Evolutionary conservation across 2,888 invertebrate species (phyloP), one percentile per base, ranked within the genome.

Genomic region (Hoplodrina blanda): DNA sequence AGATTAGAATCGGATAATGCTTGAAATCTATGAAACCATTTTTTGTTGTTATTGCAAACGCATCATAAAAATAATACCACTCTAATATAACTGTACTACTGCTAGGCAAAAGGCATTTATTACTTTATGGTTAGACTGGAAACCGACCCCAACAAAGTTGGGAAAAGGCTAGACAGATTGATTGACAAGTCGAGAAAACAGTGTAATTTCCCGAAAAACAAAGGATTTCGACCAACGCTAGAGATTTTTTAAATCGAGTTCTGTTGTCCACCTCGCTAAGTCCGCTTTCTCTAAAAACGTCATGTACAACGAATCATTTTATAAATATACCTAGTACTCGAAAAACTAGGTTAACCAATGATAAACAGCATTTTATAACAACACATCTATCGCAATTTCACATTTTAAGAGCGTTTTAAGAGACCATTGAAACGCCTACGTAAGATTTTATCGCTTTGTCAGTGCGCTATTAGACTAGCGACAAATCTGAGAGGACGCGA

Each of bases 401-500:
- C 33, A 59, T 65, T 25, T 65, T 20, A 55, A 61, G 20, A 63
- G 49, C 50, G 55, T 37, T 50, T 0, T 33, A 52, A 20, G 50
- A 50, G 44, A 30, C 37, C 15, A 61, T 69, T 80, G 25, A 44
- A 41, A 20, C 72, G 30, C 69, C 69, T 61, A 72, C 79, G 55
- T 53, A 54, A 53, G 8, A 13, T 63, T 69, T 67, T 64, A 79
- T 72, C n/a, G 62, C 50, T 57, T 52, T 20, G 30, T 56, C 25
- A 54, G 30, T 55, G 52, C 19, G 66, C 20, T 13, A 19, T 68
- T 65, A 55, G 30, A n/a, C n/a, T 55, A 17, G 8, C 1, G 15
- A 50, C 30, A 65, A 53, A 55, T 15, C 11, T n/a, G n/a, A 59
- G n/a, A 59, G 13, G 19, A 17, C 0, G 2, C 13, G 2, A 20